Percentiles rank a stretch among this genome's conserved stretches.
phyloP scores from a whole-genome alignment of 2,113 vertebrate genomes.

The Boulengeromyrus knoepffleri region DNA sequence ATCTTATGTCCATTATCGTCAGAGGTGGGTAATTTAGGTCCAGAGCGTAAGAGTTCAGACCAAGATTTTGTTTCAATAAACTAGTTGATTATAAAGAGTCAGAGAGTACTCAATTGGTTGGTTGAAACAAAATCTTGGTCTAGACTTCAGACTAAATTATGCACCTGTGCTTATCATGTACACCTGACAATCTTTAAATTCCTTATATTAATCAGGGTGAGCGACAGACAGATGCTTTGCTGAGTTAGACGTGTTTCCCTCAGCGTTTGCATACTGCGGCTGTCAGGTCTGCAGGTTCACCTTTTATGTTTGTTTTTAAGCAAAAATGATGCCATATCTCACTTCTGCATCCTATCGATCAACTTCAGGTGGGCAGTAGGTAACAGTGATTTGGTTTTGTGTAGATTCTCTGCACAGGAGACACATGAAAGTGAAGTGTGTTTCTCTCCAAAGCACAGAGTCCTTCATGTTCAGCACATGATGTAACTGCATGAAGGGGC shows the following conservation, averaged over 20 bases:
- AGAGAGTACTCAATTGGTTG: neutral
- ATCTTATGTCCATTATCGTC: neutral
- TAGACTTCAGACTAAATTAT: neutral
- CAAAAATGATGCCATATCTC: neutral
- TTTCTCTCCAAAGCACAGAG: neutral
- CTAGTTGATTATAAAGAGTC: neutral
- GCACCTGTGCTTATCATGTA: neutral
- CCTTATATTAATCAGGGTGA: neutral
- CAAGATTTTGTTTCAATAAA: neutral
- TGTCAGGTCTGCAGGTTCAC: neutral
- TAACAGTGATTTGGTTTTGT: neutral
- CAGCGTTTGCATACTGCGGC: neutral
- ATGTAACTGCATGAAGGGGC: neutral
- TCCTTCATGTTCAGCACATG: neutral
- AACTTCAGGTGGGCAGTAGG: neutral
- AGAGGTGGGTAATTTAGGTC: neutral
- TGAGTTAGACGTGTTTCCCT: neutral
- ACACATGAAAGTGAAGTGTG: neutral
- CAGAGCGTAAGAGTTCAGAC: neutral
- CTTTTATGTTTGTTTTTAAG: neutral
- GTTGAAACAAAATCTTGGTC: neutral
- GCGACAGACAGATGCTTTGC: neutral
- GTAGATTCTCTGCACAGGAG: neutral
- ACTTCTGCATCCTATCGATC: neutral
- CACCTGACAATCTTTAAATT: neutral